Percentiles rank a stretch among this genome's conserved stretches.
These are phyloP conservation scores for Mus spicilegus DNA, from an alignment of 2,113 vertebrate species.

Conservation along the genomic window DNA sequence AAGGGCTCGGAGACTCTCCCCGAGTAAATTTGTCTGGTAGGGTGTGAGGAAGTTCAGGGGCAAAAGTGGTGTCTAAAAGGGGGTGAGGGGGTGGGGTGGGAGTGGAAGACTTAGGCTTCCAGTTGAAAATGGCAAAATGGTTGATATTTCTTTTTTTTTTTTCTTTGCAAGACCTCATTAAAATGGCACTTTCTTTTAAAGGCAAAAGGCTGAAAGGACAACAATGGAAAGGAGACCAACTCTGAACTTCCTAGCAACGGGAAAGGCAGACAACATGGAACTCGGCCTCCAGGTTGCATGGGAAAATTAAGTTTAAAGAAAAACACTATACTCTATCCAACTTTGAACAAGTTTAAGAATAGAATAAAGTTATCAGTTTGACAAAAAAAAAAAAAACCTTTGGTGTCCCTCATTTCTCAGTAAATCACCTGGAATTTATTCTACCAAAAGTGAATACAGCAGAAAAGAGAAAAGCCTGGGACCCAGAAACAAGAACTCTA, in stretches of 20 bases:
- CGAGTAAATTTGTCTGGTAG: too few relatives aligned
- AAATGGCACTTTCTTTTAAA: background rate
- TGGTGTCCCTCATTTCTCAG: background rate
- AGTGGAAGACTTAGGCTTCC: background rate
- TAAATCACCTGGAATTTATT: background rate
- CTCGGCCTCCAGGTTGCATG: background rate
- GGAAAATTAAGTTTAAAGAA: background rate
- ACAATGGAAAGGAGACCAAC: background rate
- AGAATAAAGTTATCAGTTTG: constrained; percentile 18
- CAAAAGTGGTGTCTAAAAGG: background rate
- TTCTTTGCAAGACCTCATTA: background rate
- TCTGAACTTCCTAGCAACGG: background rate
- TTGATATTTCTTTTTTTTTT: background rate
- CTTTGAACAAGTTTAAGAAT: constrained; percentile 2
- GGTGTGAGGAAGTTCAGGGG: background rate
- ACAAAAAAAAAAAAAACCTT: background rate
- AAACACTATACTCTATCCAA: background rate
- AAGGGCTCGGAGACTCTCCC: background rate
- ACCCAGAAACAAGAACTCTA: background rate
- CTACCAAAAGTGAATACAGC: background rate
- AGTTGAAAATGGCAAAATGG: background rate
- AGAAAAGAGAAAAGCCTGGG: background rate
- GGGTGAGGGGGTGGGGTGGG: background rate
- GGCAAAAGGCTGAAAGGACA: background rate
- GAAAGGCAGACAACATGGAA: background rate